phyloP scores from a whole-genome alignment of 1,140 invertebrate species.

The Macrobrachium nipponense region DNA sequence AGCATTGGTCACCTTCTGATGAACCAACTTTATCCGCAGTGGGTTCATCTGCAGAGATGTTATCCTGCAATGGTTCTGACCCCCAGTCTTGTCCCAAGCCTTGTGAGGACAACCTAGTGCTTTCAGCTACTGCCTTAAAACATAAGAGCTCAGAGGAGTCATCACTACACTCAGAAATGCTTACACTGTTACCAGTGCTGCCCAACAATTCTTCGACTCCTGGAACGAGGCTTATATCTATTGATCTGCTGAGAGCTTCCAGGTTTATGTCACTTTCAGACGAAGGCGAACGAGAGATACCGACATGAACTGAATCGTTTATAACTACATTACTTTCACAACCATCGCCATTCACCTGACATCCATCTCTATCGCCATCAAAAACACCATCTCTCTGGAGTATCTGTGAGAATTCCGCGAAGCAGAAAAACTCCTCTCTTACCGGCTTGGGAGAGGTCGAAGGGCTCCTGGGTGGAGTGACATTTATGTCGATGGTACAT shows the following conservation, averaged over 20 bases:
- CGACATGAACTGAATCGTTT: not conserved
- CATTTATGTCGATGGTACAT: slow-evolving; percentile 35
- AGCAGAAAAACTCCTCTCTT: not conserved
- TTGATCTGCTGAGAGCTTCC: slow-evolving; percentile 16
- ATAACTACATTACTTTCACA: not conserved
- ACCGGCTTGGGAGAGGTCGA: slow-evolving; percentile 13
- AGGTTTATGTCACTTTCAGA: slow-evolving; percentile 6
- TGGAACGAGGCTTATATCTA: slow-evolving; percentile 48
- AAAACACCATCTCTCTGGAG: not conserved
- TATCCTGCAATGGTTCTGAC: no score
- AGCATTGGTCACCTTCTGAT: no score
- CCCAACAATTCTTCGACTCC: slow-evolving; percentile 17
- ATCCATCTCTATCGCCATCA: not conserved
- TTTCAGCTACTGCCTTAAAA: no score
- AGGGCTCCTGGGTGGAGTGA: not conserved
- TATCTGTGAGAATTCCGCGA: no score
- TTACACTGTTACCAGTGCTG: not conserved
- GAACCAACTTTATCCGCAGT: no score
- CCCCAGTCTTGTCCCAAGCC: no score
- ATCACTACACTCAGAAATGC: not conserved
- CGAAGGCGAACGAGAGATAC: not conserved
- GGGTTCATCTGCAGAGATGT: no score
- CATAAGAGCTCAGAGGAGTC: no score
- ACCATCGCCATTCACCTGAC: not conserved
- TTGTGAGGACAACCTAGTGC: no score